Evolutionary conservation across 2,888 invertebrate genomes (phyloP).

Genomic region (Anagyrus pseudococci): DNA sequence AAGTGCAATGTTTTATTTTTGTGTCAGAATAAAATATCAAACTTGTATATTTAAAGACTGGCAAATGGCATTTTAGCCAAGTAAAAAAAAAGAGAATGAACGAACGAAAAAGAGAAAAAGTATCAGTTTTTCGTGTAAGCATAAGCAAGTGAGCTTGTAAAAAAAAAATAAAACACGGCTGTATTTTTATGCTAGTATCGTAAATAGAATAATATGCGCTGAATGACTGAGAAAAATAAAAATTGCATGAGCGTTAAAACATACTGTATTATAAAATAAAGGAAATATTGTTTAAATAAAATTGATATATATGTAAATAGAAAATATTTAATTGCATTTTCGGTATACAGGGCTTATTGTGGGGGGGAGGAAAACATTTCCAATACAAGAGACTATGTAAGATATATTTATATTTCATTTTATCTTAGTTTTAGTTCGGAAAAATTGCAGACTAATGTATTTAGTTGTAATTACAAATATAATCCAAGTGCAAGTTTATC

Average conservation of each 20-base stretch:
- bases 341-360: neutral
- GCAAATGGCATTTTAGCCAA: slow-evolving; percentile 48
- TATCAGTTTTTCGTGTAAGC: slow-evolving; percentile 28
- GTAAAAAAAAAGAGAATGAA: slow-evolving; percentile 34
- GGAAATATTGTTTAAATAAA: slow-evolving; percentile 60
- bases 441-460: slow-evolving; percentile 22
- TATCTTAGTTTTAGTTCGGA: slow-evolving; percentile 19
- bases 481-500: slow-evolving; percentile 32
- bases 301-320: slow-evolving; percentile 35
- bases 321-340: slow-evolving; percentile 13
- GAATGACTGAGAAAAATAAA: slow-evolving; percentile 44
- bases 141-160: slow-evolving; percentile 38
- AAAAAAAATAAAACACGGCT: slow-evolving; percentile 43
- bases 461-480: slow-evolving; percentile 31
- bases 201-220: slow-evolving; percentile 43
- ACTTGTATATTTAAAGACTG: slow-evolving; percentile 47
- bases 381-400: slow-evolving; percentile 18
- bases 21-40: slow-evolving; percentile 24
- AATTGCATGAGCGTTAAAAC: slow-evolving; percentile 46
- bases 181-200: slow-evolving; percentile 53
- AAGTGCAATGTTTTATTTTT: slow-evolving; percentile 30
- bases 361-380: slow-evolving; percentile 6
- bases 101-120: slow-evolving; percentile 20
- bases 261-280: slow-evolving; percentile 58
- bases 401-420: slow-evolving; percentile 25